phyloP scores from a whole-genome alignment of 2,888 invertebrate genomes.

The Dysmachus trigonus region DNA sequence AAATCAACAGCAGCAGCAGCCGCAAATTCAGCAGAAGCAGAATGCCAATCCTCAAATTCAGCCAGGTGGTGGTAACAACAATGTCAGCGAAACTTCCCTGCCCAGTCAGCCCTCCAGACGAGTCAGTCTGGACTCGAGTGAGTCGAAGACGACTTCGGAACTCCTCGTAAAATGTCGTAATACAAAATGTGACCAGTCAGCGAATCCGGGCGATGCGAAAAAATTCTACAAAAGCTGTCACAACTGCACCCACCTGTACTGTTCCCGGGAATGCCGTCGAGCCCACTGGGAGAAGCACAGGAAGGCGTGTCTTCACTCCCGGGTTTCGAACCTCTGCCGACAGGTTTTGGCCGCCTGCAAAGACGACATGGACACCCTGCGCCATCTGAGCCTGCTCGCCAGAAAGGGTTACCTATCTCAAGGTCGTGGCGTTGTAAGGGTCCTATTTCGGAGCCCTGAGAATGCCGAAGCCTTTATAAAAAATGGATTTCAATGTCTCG shows the following conservation, averaged over 20 bases:
- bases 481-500: constrained; percentile 79
- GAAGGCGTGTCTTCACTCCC: constrained; percentile 87
- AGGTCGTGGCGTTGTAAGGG: constrained; percentile 91
- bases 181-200: constrained; percentile 80
- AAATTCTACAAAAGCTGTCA: constrained; percentile 89
- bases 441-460: constrained; percentile 88
- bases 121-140: constrained; percentile 71
- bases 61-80: constrained; percentile 6
- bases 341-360: constrained; percentile 83
- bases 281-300: constrained; percentile 95
- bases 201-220: constrained; percentile 79
- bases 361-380: constrained; percentile 78
- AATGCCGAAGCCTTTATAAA: constrained; percentile 84
- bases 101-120: constrained; percentile 64
- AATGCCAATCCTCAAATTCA: constrained; percentile 36
- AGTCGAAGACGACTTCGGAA: constrained; percentile 62
- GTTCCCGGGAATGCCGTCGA: constrained; percentile 88
- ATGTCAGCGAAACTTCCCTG: constrained; percentile 41
- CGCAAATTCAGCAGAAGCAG: constrained; percentile 53
- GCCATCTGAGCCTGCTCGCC: constrained; percentile 83
- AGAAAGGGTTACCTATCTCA: constrained; percentile 83
- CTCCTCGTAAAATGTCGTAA: constrained; percentile 77
- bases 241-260: constrained; percentile 94
- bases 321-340: constrained; percentile 89
- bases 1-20: constrained; percentile 53